Conservation (phyloP, 2,113 vertebrate species). For the Aythya baeri region DNA sequence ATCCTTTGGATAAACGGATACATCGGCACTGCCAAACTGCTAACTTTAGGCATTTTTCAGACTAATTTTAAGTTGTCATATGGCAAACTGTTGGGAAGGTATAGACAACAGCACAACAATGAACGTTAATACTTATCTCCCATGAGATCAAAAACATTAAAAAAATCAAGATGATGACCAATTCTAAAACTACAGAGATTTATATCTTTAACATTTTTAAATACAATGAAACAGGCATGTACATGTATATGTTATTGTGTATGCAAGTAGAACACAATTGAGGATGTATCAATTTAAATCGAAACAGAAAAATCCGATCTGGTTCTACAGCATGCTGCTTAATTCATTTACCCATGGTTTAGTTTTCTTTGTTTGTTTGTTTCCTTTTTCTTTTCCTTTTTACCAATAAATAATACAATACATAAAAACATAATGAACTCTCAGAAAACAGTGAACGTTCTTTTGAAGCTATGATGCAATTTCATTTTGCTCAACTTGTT, state of each 20-base stretch:
- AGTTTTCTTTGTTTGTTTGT: accelerated
- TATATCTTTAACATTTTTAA: neutral
- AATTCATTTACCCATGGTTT: neutral
- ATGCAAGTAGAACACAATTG: neutral
- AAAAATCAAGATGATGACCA: neutral
- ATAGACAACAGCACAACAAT: neutral
- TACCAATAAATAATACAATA: neutral
- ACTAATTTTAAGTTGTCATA: neutral
- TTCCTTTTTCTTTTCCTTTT: neutral
- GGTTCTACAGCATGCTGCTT: neutral
- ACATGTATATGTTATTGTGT: neutral
- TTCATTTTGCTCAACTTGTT: neutral
- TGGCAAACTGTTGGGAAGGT: neutral
- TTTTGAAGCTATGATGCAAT: neutral
- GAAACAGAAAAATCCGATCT: neutral
- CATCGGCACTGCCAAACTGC: neutral
- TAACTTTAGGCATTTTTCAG: neutral
- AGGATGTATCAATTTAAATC: neutral
- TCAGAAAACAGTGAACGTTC: neutral
- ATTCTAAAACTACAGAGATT: neutral
- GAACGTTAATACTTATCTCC: neutral
- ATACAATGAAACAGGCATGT: neutral
- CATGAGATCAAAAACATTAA: neutral
- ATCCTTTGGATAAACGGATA: neutral
- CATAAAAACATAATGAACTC: neutral